These are phyloP conservation scores for Akabosia matsudoensis DNA, from an alignment of 1,140 invertebrate genomes.

Conservation along the genomic window DNA sequence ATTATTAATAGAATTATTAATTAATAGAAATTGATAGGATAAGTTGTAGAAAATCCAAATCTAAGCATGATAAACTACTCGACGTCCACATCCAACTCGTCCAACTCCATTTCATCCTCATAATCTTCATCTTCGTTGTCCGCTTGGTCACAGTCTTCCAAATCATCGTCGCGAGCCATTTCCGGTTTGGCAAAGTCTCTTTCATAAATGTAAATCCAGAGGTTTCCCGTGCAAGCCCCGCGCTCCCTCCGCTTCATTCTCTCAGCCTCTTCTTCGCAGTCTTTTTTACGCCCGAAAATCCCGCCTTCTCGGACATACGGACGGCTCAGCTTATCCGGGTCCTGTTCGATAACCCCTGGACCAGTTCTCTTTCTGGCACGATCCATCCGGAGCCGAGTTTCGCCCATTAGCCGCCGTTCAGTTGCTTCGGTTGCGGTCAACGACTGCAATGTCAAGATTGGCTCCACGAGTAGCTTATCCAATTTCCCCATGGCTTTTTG, in stretches of 20 bases:
- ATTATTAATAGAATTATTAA: too few species aligned
- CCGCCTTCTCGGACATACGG: slow-evolving; percentile 12
- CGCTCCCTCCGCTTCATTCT: background rate
- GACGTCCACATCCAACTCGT: too few species aligned
- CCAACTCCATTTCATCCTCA: too few species aligned
- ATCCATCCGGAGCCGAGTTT: slow-evolving; percentile 24
- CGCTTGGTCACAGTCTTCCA: too few species aligned
- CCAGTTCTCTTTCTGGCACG: background rate
- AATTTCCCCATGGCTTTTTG: background rate
- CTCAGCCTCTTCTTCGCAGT: background rate
- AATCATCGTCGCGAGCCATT: too few species aligned
- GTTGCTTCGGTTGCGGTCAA: slow-evolving; percentile 25
- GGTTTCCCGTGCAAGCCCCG: background rate
- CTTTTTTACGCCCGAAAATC: slow-evolving; percentile 7
- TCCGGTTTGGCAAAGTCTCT: background rate
- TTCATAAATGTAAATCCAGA: slow-evolving; percentile 1
- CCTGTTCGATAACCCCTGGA: background rate
- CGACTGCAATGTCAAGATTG: slow-evolving; percentile 25
- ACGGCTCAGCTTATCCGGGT: background rate
- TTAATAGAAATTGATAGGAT: too few species aligned
- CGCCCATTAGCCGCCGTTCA: slow-evolving; percentile 28
- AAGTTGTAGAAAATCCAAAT: too few species aligned
- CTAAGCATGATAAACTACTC: too few species aligned
- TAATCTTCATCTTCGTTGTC: too few species aligned
- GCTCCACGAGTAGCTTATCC: background rate